Evolutionary conservation across 2,888 invertebrate genomes (phyloP).

Genomic region (Cephus spinipes): DNA sequence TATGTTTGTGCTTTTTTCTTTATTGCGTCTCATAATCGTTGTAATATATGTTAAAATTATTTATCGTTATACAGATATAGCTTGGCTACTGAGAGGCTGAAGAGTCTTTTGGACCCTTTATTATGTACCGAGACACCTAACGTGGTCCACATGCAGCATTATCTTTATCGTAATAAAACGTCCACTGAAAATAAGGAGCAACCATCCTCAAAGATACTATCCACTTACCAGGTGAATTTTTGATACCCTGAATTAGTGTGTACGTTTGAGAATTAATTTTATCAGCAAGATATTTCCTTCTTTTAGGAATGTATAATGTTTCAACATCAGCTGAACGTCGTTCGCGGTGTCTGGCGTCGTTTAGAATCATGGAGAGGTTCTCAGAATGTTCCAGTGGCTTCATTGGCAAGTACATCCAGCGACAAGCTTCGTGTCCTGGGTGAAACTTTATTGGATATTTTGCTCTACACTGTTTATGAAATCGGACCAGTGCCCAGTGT

Average conservation of each 20-base stretch:
- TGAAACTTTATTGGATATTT: conserved; percentile 84
- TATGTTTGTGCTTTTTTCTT: conserved; percentile 56
- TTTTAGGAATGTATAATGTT: conserved; percentile 85
- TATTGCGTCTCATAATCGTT: neutral
- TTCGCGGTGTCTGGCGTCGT: conserved; percentile 80
- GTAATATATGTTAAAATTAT: neutral
- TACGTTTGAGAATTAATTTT: neutral
- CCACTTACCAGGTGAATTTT: conserved; percentile 68
- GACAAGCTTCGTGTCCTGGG: conserved; percentile 87
- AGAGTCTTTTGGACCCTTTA: conserved; percentile 82
- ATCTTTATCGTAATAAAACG: conserved; percentile 71
- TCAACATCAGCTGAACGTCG: conserved; percentile 90
- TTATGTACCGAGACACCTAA: conserved; percentile 84
- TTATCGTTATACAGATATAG: conserved; percentile 67
- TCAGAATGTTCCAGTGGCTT: conserved; percentile 64
- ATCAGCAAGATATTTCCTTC: conserved; percentile 1
- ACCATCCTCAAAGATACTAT: conserved; percentile 71
- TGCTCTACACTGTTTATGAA: conserved; percentile 78
- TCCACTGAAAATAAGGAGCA: conserved; percentile 72
- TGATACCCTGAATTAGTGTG: neutral
- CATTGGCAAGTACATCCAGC: conserved; percentile 76
- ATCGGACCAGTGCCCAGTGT: conserved; percentile 68
- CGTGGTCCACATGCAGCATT: conserved; percentile 86
- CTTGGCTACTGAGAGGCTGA: conserved; percentile 86
- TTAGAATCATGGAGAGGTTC: conserved; percentile 72